Evolutionary conservation across 2,797 vertebrate species (phyloP).

Genomic region (Aplochiton taeniatus): DNA sequence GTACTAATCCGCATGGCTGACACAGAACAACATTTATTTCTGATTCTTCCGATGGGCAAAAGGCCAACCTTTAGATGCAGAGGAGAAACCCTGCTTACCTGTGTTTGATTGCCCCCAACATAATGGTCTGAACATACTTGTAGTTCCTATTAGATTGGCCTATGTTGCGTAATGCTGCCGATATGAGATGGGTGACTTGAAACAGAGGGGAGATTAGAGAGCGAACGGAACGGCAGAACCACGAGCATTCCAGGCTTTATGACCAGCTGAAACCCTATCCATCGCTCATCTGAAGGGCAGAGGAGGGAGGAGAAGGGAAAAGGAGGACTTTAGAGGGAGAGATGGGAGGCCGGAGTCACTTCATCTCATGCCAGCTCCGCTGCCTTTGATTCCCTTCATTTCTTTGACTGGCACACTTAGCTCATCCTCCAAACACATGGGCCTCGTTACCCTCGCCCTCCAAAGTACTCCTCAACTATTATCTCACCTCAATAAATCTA

Average conservation of each 20-base stretch:
- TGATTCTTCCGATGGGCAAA: too few relatives aligned
- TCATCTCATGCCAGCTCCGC: conserved; percentile 73
- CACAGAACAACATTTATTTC: neutral
- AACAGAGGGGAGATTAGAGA: conserved; percentile 56
- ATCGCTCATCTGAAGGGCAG: conserved; percentile 45
- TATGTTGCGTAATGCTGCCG: conserved; percentile 50
- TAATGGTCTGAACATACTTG: conserved; percentile 42
- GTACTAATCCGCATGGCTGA: conserved; percentile 18
- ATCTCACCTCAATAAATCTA: conserved; percentile 57
- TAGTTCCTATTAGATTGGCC: conserved; percentile 41
- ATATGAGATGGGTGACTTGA: conserved; percentile 59
- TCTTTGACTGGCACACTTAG: conserved; percentile 45
- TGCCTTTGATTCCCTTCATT: conserved; percentile 58
- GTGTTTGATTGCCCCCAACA: conserved; percentile 27
- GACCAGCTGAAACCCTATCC: conserved; percentile 64
- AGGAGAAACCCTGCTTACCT: conserved; percentile 42
- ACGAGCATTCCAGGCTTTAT: conserved; percentile 56
- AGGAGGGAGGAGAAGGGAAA: conserved; percentile 31
- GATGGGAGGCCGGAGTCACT: conserved; percentile 35
- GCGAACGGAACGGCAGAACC: conserved; percentile 24
- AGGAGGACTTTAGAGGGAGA: conserved; percentile 5
- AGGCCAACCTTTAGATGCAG: conserved; percentile 39
- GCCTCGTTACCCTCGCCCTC: conserved; percentile 57
- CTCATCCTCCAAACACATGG: conserved; percentile 67
- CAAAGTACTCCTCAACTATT: conserved; percentile 28